Conservation (phyloP, 2,797 vertebrate species). For the Sciurus vulgaris region DNA sequence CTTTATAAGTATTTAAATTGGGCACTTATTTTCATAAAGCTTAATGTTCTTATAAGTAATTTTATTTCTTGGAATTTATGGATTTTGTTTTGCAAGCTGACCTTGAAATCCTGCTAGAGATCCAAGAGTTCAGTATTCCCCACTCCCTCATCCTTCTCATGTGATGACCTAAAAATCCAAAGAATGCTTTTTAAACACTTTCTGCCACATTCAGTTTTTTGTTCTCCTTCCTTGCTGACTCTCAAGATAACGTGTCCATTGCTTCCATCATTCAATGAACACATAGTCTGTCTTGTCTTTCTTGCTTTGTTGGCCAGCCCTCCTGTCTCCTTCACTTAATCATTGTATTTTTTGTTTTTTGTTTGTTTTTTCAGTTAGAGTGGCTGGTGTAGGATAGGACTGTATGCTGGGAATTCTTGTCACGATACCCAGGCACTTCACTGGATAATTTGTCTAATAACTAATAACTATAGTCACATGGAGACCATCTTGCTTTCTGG, state of each 20-base stretch:
- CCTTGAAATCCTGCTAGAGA: not conserved
- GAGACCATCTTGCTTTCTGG: slow-evolving; percentile 17
- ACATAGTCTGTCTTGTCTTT: not conserved
- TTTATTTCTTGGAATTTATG: slow-evolving; percentile 21
- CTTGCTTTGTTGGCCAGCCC: not conserved
- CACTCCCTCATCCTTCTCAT: not conserved
- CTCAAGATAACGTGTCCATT: not conserved
- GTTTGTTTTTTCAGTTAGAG: slow-evolving; percentile 24
- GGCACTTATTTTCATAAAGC: not conserved
- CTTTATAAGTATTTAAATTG: slow-evolving; percentile 11
- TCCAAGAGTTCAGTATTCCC: not conserved
- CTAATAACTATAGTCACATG: not conserved
- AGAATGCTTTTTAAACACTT: not conserved
- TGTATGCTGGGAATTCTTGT: not conserved
- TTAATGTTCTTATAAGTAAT: not conserved
- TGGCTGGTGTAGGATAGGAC: not conserved
- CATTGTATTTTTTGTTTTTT: not conserved
- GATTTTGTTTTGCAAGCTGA: slow-evolving; percentile 16
- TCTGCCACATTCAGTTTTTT: not conserved
- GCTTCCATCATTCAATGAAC: not conserved
- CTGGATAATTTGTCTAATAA: not conserved
- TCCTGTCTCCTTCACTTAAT: slow-evolving; percentile 30
- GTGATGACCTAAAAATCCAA: not conserved
- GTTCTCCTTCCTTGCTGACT: not conserved
- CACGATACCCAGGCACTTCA: not conserved